phyloP scores from a whole-genome alignment of 2,797 vertebrate genomes.

The Enteromius thamalakanensis region DNA sequence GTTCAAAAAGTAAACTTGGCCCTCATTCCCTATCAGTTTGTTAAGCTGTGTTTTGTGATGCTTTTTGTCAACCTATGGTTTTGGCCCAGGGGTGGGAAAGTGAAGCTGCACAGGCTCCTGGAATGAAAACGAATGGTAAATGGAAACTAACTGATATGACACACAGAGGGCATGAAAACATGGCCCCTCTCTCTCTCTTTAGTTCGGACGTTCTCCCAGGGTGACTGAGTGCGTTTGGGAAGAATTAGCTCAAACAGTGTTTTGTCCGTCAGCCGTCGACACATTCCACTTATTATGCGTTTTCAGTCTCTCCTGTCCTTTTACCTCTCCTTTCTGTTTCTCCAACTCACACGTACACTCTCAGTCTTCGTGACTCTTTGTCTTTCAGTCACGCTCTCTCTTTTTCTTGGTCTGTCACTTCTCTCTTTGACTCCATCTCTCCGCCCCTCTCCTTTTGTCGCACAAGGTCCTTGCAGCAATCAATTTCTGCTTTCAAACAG shows the following conservation, averaged over 20 bases:
- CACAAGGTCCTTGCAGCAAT: conserved; percentile 16
- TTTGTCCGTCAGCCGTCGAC: not conserved
- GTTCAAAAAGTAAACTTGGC: conserved; percentile 33
- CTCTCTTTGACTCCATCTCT: conserved; percentile 19
- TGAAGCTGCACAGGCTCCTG: conserved; percentile 11
- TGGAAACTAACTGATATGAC: conserved; percentile 27
- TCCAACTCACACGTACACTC: not conserved
- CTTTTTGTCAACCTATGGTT: conserved; percentile 27
- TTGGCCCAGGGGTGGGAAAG: conserved; percentile 25
- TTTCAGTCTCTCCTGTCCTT: conserved; percentile 10
- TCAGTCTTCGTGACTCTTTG: not conserved
- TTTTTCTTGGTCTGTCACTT: not conserved
- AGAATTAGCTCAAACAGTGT: conserved; percentile 22
- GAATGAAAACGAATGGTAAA: conserved; percentile 4
- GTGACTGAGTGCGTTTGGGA: conserved; percentile 35
- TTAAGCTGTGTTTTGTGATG: conserved; percentile 8
- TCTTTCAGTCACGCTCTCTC: conserved; percentile 22
- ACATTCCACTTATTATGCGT: conserved; percentile 15
- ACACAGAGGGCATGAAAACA: conserved; percentile 33
- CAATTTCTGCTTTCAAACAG: conserved; percentile 8
- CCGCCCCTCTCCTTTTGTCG: not conserved
- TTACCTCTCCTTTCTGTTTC: not conserved
- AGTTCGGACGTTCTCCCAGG: conserved; percentile 24
- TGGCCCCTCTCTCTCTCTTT: not conserved
- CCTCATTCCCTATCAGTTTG: conserved; percentile 16